Base-by-base conservation (phyloP, 2,113 vertebrate genomes). In the Crotophaga sulcirostris region DNA sequence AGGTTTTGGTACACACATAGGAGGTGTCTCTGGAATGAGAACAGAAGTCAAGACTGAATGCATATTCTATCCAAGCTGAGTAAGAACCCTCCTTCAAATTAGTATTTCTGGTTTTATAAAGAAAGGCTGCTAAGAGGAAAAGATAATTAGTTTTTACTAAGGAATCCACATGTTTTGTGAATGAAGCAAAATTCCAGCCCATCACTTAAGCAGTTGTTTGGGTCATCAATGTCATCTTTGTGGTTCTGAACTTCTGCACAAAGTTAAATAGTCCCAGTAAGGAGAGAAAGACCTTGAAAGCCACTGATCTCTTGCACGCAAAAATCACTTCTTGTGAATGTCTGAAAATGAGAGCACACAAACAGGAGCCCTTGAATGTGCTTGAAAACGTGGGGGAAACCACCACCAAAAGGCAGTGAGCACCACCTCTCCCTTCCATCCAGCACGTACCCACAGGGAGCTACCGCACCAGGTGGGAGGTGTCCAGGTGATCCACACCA, bases 401-500 rank as follows among this genome's bases (percentile, higher is more conserved):
- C 2, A 7, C 42, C 18, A 28, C 24, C 36, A 16, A 10, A 66
- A 83, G 72, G 66, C 52, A 67, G 73, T 0, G 49, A 54, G 64
- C 52, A 13, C 33, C 6, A 7, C n/a, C 59, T 24, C n/a, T 1
- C 7, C 38, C 12, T 33, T 47, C 10, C 55, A 12, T 44, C 72
- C 56, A 25, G 31, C 69, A 64, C 16, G 1, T 2, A 1, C 13
- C 6, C 40, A 15, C 26, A 54, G 49, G 68, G 21, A 33, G 23
- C 51, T n/a, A n/a, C n/a, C 34, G 36, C 3, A 51, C 1, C 0
- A 63, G 55, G 36, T 36, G 9, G 18, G 5, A 9, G 18, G 23
- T 20, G 16, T 42, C 19, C 25, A 64, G n/a, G 25, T 36, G 12
- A 5, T 17, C 11, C n/a, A n/a, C 3, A 51, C 1, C 0, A 63